phyloP scores from a whole-genome alignment of 64 coral and sea anemone species.

The Porites australiensis region DNA sequence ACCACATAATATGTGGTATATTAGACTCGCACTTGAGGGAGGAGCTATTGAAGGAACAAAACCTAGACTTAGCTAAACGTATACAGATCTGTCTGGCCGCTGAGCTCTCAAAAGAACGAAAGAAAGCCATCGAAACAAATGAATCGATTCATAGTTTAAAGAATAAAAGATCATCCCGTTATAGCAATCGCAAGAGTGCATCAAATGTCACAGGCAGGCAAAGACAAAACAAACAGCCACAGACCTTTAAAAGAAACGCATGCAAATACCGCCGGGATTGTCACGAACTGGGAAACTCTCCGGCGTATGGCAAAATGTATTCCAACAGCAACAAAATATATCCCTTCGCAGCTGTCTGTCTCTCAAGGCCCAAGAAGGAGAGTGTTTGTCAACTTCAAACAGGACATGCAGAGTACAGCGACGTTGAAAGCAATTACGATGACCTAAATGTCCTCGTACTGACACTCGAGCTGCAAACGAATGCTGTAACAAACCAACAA shows the following conservation, averaged over 20 bases:
- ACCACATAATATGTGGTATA: constrained; percentile 51
- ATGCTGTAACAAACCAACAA: background rate
- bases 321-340: background rate
- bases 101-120: constrained; percentile 3
- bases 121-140: background rate
- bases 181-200: no score
- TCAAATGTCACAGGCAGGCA: background rate
- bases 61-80: constrained; percentile 27
- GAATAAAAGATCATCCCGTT: no score
- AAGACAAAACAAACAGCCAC: background rate
- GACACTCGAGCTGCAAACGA: background rate
- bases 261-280: background rate
- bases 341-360: background rate
- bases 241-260: no score
- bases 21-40: constrained; percentile 14
- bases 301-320: background rate
- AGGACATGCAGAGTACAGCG: background rate
- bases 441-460: background rate
- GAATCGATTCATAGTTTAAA: no score
- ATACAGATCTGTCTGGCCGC: constrained; percentile 7
- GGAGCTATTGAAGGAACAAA: background rate
- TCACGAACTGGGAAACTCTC: background rate
- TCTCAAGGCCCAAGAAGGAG: background rate
- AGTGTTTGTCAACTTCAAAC: background rate
- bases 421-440: background rate